phyloP scores from a whole-genome alignment of 2,113 vertebrate genomes.

The Pelmatolapia mariae region DNA sequence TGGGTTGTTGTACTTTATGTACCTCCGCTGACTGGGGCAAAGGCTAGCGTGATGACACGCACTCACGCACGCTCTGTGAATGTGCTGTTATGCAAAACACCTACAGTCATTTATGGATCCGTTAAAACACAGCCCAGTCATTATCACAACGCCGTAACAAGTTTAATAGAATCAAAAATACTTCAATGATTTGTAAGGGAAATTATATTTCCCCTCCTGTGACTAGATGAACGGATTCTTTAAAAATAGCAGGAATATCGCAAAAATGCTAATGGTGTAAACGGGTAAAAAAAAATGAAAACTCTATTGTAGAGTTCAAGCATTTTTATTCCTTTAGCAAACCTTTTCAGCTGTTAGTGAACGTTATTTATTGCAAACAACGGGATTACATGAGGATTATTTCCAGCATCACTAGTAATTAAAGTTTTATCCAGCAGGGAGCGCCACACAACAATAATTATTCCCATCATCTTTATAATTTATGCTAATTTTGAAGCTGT shows the following conservation, averaged over 20 bases:
- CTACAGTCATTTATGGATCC: not conserved
- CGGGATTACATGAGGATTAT: not conserved
- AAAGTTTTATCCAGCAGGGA: constrained; percentile 5
- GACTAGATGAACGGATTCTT: not conserved
- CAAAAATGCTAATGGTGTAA: not conserved
- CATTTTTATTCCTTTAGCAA: not conserved
- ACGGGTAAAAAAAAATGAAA: not conserved
- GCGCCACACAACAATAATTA: not conserved
- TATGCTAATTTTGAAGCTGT: not conserved
- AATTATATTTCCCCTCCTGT: not conserved
- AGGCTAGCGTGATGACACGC: not conserved
- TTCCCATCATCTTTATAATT: not conserved
- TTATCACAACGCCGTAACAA: not conserved
- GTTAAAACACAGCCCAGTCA: accelerated
- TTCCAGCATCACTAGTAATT: not conserved
- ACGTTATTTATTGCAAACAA: not conserved
- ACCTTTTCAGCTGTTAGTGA: not conserved
- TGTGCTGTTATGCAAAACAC: not conserved
- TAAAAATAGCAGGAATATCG: not conserved
- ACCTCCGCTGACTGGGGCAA: not conserved
- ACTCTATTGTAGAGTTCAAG: not conserved
- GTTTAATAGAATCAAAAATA: not conserved
- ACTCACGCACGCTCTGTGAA: not conserved
- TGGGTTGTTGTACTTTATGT: not conserved
- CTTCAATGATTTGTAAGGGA: not conserved